Base-by-base conservation (phyloP, 1,140 invertebrate species). In the Drosophila pachea region DNA sequence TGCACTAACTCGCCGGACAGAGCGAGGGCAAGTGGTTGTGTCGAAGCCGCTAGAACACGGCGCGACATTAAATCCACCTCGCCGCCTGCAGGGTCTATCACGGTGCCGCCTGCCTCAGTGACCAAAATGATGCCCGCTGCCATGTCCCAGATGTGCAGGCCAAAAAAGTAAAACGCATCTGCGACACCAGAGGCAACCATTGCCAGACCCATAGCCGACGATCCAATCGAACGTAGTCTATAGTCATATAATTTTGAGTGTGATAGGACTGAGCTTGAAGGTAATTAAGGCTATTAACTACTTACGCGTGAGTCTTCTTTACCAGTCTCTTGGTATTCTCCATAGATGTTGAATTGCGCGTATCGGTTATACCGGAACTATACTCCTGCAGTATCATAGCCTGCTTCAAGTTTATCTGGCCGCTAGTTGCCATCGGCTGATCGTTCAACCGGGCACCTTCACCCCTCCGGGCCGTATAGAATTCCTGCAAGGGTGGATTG, bases 71-170 rank as follows among this genome's bases (percentile, higher is more conserved):
- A 88, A 87, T 98, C 96, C 64, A 98, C 91, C 11, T 92, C 88
- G 6, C 93, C 94, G 55, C 96, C 96, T 64, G 92, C 90, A 8
- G 97, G 96, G 91, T 99, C 97, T 36, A 96, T 93, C 7, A 95
- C 93, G n/a, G 94, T 92, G n/a, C 97, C 98, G 9, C 98, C 98
- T 35, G 98, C 98, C 91, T 99, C 98, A 45, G 91, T 90, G 0
- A 98, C 93, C 49, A 99, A 93, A 0, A 99, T 87, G 83, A 93
- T 92, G 6, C 95, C 97, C 8, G 96, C 97, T 9, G 95, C 95
- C 73, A 96, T 93, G 82, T 98, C 96, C 97, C 97, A 98, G 9
- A 94, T 92, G 87, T 98, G 96, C 72, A 97, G 93, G 3, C 97
- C 96, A 90, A 94, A 97, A 89, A 99, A 97, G 88, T 94, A 96